A percentile compares a stretch with the other conserved stretches of the same genome.
Conservation (phyloP, 2,888 invertebrate species). For the Melanophora roralis region DNA sequence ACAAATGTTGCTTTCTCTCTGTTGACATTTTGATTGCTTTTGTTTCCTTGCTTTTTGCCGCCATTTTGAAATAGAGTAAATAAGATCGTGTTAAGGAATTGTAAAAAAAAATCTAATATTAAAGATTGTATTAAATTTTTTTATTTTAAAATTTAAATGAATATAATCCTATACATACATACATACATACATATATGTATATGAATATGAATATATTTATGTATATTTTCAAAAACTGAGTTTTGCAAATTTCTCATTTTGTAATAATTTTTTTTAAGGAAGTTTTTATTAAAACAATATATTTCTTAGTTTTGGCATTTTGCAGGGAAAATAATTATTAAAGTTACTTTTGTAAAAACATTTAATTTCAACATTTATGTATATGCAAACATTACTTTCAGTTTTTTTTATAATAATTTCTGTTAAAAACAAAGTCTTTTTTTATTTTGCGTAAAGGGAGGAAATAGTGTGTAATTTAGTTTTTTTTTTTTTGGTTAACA, state of each 20-base stretch:
- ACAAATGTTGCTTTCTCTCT: no score
- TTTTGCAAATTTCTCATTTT: neutral
- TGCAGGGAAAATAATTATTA: neutral
- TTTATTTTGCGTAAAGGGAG: neutral
- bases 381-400: conserved; percentile 43
- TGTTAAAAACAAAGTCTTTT: conserved; percentile 27
- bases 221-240: neutral
- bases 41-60: no score
- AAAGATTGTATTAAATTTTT: no score
- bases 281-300: neutral
- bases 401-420: conserved; percentile 9
- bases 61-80: no score
- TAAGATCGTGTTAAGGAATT: no score
- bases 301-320: neutral
- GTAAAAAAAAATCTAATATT: no score
- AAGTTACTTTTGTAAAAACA: neutral
- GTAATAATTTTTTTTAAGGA: neutral
- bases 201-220: no score
- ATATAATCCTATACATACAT: no score
- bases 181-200: no score
- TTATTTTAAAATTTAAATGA: no score
- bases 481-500: conserved; percentile 66
- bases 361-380: conserved; percentile 33
- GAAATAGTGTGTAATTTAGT: conserved; percentile 9
- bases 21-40: no score